Evolutionary conservation across 2,888 invertebrate species (phyloP), one percentile per base, ranked within the genome.

Genomic region (Lasioglossum malachurum): DNA sequence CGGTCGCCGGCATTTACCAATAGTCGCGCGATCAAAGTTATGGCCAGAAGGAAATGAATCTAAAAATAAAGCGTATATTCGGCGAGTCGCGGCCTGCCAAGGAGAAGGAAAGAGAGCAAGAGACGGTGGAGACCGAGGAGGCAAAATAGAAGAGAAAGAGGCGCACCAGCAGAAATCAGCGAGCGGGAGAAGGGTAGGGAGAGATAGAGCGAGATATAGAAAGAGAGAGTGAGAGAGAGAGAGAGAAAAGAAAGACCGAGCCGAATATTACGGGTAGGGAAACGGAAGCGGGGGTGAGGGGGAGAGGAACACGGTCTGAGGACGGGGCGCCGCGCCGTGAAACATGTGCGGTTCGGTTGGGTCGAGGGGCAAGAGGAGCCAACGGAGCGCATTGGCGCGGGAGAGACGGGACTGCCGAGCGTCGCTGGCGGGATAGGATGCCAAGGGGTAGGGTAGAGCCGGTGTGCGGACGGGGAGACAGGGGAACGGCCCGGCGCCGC

Each of bases 21-120:
- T 91, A 85, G 89, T 82, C 86, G 89, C 80, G 87, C 87, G 89
- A 93, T 93, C 90, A 89, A 89, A 93, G 91, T 93, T 92, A 92
- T 92, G 85, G 87, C 80, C 89, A 91, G 91, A 91, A 92, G 92
- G 90, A 93, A 93, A 94, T 94, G 92, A 92, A 91, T 93, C 94
- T 94, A 94, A 94, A 94, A 94, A 94, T 94, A 94, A 92, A 89
- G 86, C 89, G 88, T 91, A 93, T 92, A 94, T 93, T 93, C 89
- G 92, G 92, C 92, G 93, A 93, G 92, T 90, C 91, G 89, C 88
- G 88, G 88, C 84, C 84, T 86, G 88, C 89, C 87, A 85, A 90
- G 87, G 82, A 84, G 83, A 81, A 81, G 74, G 83, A 89, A 82
- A 81, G 85, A 80, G 80, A 75, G 67, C 78, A 73, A 76, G 41